These are phyloP conservation scores for Altica lythri DNA, from an alignment of 2,888 invertebrate species.

Conservation along the genomic window DNA sequence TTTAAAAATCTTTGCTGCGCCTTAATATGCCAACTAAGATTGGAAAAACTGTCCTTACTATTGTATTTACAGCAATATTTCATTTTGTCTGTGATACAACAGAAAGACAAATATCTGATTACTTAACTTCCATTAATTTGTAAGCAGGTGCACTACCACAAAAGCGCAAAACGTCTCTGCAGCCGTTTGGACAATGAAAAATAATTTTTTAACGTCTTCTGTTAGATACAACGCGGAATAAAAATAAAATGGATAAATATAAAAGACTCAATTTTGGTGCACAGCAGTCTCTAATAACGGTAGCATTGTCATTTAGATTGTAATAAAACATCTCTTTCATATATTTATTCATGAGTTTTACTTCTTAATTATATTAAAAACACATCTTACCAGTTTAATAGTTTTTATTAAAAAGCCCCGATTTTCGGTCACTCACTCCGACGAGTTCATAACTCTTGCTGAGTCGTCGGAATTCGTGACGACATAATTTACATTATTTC, in stretches of 20 bases:
- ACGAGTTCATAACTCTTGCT: too few species aligned
- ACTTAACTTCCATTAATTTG: conserved; percentile 15
- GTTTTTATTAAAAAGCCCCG: too few species aligned
- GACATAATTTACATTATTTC: too few species aligned
- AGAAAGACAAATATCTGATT: neutral
- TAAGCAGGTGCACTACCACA: conserved; percentile 7
- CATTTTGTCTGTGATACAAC: neutral
- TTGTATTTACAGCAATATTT: neutral
- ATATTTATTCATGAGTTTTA: too few species aligned
- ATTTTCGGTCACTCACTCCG: too few species aligned
- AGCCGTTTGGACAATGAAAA: conserved; percentile 26
- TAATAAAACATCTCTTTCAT: too few species aligned
- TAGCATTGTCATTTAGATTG: conserved; percentile 43
- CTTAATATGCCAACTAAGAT: too few species aligned
- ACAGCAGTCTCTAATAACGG: conserved; percentile 37
- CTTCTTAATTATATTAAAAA: too few species aligned
- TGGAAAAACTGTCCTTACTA: too few species aligned
- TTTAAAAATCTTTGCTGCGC: too few species aligned
- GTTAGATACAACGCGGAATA: conserved; percentile 25
- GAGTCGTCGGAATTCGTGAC: too few species aligned
- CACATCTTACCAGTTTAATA: too few species aligned
- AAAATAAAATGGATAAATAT: conserved; percentile 33
- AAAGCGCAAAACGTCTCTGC: conserved; percentile 1
- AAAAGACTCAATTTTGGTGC: conserved; percentile 34
- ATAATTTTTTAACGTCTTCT: conserved; percentile 30